These are phyloP conservation scores for Yasuhikotakia modesta DNA, from an alignment of 2,797 vertebrate species.

Conservation along the genomic window DNA sequence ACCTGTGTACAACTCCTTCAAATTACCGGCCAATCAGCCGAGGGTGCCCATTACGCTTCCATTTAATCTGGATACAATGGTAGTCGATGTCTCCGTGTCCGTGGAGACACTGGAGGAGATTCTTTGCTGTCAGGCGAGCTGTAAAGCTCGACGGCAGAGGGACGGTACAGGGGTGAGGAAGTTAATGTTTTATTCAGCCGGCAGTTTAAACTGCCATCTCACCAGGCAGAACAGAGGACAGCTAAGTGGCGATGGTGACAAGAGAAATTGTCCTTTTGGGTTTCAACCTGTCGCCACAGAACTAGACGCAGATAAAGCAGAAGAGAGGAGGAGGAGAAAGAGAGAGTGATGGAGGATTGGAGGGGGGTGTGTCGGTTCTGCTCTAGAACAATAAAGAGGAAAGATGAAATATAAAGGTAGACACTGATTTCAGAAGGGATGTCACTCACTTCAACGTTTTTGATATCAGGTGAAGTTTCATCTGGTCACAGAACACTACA, in stretches of 20 bases:
- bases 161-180: conserved; percentile 60
- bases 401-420: conserved; percentile 39
- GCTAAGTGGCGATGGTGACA: conserved; percentile 99
- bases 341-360: background rate
- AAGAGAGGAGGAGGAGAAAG: conserved; percentile 78
- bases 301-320: conserved; percentile 74
- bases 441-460: background rate
- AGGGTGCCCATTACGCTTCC: conserved; percentile 99
- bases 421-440: conserved; percentile 27
- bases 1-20: conserved; percentile 99
- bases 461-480: background rate
- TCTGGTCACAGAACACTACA: background rate
- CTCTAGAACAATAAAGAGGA: conserved; percentile 39
- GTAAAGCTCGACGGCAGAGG: conserved; percentile 80
- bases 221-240: conserved; percentile 86
- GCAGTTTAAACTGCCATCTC: conserved; percentile 97
- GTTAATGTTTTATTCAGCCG: conserved; percentile 99
- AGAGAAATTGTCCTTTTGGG: conserved; percentile 97
- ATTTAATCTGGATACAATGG: conserved; percentile 99
- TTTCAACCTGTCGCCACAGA: conserved; percentile 98
- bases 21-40: conserved; percentile 99
- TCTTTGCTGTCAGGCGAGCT: conserved; percentile 91
- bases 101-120: conserved; percentile 90
- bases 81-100: conserved; percentile 96
- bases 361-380: conserved; percentile 52